Percentiles rank a stretch among this genome's conserved stretches.
phyloP scores from a whole-genome alignment of 2,113 vertebrate genomes.

The Rostratula benghalensis region DNA sequence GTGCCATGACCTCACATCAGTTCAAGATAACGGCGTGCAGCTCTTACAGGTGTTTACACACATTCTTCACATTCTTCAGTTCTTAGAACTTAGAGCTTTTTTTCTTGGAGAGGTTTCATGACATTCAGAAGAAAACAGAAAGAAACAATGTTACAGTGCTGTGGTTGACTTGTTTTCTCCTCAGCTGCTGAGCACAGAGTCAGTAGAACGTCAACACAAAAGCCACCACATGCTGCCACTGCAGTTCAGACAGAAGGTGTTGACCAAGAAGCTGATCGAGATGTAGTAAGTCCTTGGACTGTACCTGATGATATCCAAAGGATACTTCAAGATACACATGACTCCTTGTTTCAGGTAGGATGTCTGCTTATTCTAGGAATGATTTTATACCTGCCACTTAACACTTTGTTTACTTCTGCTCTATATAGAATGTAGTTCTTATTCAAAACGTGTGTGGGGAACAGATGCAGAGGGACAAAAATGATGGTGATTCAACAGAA shows the following conservation, averaged over 20 bases:
- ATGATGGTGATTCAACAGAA: not conserved
- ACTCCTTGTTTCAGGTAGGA: constrained; percentile 59
- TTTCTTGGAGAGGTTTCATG: not conserved
- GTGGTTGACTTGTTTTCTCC: not conserved
- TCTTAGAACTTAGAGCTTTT: not conserved
- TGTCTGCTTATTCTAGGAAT: not conserved
- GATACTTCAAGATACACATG: constrained; percentile 53
- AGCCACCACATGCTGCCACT: not conserved
- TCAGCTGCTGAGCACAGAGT: constrained; percentile 37
- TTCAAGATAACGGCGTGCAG: not conserved
- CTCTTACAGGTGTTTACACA: not conserved
- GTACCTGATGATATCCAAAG: constrained; percentile 67
- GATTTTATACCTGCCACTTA: not conserved
- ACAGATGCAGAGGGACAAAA: not conserved
- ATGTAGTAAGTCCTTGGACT: constrained; percentile 74
- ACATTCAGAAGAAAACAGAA: not conserved
- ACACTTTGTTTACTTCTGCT: not conserved
- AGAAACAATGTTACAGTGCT: not conserved
- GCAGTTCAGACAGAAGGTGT: not conserved
- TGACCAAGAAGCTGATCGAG: constrained; percentile 55
- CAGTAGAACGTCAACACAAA: not conserved
- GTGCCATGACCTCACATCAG: not conserved
- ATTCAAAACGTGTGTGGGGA: fast-evolving
- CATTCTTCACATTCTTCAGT: not conserved
- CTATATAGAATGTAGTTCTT: not conserved